phyloP scores from a whole-genome alignment of 1,140 invertebrate genomes.

The Cyclina sinensis region DNA sequence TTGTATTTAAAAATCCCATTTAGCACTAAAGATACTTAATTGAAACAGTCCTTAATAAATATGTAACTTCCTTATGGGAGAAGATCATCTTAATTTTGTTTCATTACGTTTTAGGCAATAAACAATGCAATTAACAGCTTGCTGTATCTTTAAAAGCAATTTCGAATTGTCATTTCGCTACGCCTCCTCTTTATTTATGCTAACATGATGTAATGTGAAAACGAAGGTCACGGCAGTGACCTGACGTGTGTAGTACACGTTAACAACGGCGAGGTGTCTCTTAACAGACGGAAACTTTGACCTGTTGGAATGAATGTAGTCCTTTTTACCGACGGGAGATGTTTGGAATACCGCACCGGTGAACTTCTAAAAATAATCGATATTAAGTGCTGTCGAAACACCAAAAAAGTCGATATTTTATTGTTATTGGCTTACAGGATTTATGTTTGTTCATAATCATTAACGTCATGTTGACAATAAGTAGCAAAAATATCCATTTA shows the following conservation, averaged over 20 bases:
- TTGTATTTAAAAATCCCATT: background rate
- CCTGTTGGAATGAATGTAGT: background rate
- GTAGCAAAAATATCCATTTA: background rate
- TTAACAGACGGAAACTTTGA: background rate
- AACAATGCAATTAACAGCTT: conserved; percentile 15
- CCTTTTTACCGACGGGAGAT: background rate
- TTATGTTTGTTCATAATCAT: background rate
- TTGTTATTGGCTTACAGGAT: conserved; percentile 2
- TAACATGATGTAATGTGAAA: background rate
- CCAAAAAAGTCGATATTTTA: conserved; percentile 19
- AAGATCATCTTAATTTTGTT: background rate
- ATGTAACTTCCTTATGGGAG: background rate
- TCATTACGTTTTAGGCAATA: background rate
- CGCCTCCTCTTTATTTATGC: background rate
- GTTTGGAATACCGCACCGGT: background rate
- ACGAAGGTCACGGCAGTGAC: background rate
- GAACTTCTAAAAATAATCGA: conserved; percentile 7
- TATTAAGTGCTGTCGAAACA: background rate
- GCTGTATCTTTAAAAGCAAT: background rate
- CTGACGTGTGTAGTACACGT: background rate
- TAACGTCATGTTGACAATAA: background rate
- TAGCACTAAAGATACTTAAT: background rate
- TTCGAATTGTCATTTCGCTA: background rate
- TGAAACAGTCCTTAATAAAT: background rate
- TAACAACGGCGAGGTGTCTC: background rate